phyloP scores from a whole-genome alignment of 2,888 invertebrate species.

The Frankliniella intonsa region DNA sequence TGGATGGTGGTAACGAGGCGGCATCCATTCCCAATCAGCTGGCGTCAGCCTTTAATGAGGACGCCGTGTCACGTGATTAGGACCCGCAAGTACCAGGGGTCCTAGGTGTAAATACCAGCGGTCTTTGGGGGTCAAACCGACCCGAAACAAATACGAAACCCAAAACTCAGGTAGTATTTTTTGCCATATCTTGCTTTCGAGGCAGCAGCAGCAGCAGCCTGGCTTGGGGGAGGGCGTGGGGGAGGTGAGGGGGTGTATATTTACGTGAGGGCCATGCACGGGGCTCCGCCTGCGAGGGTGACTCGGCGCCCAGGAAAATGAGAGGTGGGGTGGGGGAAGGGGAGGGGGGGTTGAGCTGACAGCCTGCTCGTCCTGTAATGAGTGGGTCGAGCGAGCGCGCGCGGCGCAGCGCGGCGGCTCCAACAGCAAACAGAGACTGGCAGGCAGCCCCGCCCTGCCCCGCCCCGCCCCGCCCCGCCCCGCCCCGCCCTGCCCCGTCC shows the following conservation, averaged over 20 bases:
- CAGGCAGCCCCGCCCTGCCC: neutral
- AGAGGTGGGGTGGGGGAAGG: neutral
- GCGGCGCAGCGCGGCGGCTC: neutral
- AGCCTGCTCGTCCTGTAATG: constrained; percentile 12
- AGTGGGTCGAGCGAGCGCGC: neutral
- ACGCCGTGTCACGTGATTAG: no score
- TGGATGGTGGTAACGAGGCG: constrained; percentile 8
- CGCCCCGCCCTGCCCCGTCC: neutral
- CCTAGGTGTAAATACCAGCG: no score
- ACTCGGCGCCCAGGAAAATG: neutral
- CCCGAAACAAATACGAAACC: no score
- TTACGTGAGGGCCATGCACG: no score
- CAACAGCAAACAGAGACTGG: neutral
- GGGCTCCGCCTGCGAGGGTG: neutral
- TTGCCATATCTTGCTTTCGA: no score
- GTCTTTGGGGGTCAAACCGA: no score
- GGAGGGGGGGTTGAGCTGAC: neutral
- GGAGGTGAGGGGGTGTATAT: neutral
- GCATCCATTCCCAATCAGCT: neutral
- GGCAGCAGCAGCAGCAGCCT: no score
- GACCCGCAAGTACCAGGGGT: no score
- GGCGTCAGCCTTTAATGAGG: neutral
- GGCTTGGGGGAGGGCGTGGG: neutral
- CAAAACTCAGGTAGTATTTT: no score
- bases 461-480: neutral